Conservation (phyloP, 1,140 invertebrate genomes). For the Cydia fagiglandana region DNA sequence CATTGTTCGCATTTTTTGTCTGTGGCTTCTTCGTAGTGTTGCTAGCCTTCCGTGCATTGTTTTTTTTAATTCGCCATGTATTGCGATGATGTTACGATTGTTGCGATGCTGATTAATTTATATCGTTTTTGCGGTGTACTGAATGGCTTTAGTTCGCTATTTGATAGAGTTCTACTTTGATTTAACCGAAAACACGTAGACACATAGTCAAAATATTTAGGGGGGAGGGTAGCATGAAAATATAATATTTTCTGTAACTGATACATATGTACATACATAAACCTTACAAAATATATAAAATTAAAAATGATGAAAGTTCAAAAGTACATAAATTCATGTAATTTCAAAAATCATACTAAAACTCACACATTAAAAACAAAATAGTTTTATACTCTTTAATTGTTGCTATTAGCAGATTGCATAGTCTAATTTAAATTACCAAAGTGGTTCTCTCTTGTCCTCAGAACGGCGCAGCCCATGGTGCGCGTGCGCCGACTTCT, state of each 20-base stretch:
- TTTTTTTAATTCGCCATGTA: conserved; percentile 41
- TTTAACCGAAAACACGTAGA: too few species aligned
- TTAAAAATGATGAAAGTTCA: too few species aligned
- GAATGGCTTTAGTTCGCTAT: not conserved
- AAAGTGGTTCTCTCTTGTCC: conserved; percentile 63
- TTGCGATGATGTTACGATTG: conserved; percentile 31
- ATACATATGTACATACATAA: too few species aligned
- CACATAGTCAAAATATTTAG: too few species aligned
- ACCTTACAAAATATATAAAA: too few species aligned
- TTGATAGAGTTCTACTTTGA: conserved; percentile 1
- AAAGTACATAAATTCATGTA: too few species aligned
- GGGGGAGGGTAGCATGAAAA: too few species aligned
- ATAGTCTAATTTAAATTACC: not conserved
- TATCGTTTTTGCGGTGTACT: conserved; percentile 9
- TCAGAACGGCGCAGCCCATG: conserved; percentile 75
- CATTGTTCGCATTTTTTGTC: conserved; percentile 48
- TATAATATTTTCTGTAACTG: too few species aligned
- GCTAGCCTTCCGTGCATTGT: conserved; percentile 53
- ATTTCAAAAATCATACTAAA: too few species aligned
- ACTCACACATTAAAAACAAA: too few species aligned
- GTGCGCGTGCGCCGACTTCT: conserved; percentile 69
- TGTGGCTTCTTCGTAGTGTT: conserved; percentile 32
- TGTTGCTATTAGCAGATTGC: too few species aligned
- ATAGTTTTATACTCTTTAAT: too few species aligned
- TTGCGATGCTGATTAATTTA: conserved; percentile 28